These are phyloP conservation scores for Chionis minor DNA, from an alignment of 2,113 vertebrate species.

Conservation along the genomic window DNA sequence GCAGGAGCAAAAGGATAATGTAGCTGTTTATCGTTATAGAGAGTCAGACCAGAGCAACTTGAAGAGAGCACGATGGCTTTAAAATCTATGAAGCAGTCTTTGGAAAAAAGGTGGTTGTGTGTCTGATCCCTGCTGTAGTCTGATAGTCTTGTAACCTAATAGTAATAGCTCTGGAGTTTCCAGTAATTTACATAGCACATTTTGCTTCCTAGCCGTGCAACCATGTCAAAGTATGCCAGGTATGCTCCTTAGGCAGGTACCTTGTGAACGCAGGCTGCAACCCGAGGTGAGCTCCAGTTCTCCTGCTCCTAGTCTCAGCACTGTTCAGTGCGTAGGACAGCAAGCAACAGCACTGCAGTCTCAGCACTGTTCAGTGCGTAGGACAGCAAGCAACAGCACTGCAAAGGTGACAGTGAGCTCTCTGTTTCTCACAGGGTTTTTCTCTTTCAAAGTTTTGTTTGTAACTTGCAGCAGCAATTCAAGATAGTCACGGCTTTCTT, in stretches of 20 bases:
- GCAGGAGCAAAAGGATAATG: background rate
- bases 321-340: background rate
- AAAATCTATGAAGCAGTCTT: background rate
- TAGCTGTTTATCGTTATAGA: background rate
- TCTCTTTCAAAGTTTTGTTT: background rate
- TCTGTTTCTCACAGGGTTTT: background rate
- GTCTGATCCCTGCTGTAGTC: background rate
- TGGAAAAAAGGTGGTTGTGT: background rate
- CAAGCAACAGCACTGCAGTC: background rate
- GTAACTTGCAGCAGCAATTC: background rate
- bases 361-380: background rate
- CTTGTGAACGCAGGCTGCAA: background rate
- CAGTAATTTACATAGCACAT: background rate
- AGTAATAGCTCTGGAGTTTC: background rate
- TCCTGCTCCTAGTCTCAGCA: background rate
- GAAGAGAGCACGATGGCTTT: background rate
- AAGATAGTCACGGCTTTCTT: background rate
- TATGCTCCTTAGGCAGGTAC: background rate
- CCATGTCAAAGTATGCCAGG: background rate
- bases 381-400: background rate
- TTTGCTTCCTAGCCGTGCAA: background rate
- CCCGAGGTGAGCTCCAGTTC: background rate
- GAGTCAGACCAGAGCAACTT: background rate
- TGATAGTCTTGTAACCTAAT: background rate
- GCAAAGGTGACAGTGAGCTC: background rate